Evolutionary conservation across 2,113 vertebrate genomes (phyloP).

Genomic region (Puffinus mauretanicus): DNA sequence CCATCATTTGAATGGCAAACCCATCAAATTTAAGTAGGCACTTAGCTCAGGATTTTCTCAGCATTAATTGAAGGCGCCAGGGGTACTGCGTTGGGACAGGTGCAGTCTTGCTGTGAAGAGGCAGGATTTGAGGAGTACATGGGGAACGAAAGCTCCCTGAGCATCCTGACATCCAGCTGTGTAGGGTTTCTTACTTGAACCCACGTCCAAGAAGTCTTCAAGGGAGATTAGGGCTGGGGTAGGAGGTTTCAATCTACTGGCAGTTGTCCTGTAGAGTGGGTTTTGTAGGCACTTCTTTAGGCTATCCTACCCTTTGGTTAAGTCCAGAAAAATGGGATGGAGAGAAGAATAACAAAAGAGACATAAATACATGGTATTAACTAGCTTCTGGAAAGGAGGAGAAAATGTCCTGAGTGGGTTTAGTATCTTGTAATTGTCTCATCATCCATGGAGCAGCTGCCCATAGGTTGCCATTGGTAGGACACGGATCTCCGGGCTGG

Average conservation of each 20-base stretch:
- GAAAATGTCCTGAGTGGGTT: neutral
- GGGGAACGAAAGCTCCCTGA: neutral
- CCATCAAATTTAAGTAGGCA: slow-evolving; percentile 51
- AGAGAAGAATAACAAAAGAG: neutral
- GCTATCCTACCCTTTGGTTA: neutral
- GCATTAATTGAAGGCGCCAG: slow-evolving; percentile 45
- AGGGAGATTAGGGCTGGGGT: neutral
- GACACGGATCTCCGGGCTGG: neutral
- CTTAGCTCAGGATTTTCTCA: slow-evolving; percentile 56
- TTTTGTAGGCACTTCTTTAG: neutral
- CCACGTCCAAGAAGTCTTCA: neutral
- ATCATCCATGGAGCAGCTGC: neutral
- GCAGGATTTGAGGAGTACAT: neutral
- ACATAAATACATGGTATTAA: neutral
- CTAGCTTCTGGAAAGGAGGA: neutral
- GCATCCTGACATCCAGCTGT: slow-evolving; percentile 13
- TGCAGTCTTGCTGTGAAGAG: slow-evolving; percentile 8
- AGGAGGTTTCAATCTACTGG: neutral
- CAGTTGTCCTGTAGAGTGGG: neutral
- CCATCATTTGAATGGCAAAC: slow-evolving; percentile 44
- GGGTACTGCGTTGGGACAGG: neutral
- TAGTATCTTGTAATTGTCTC: neutral
- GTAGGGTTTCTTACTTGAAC: neutral
- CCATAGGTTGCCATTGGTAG: neutral
- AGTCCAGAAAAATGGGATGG: neutral